Evolutionary conservation across 2,888 invertebrate species (phyloP), one percentile per base, ranked within the genome.

Genomic region (Hololepta plana): DNA sequence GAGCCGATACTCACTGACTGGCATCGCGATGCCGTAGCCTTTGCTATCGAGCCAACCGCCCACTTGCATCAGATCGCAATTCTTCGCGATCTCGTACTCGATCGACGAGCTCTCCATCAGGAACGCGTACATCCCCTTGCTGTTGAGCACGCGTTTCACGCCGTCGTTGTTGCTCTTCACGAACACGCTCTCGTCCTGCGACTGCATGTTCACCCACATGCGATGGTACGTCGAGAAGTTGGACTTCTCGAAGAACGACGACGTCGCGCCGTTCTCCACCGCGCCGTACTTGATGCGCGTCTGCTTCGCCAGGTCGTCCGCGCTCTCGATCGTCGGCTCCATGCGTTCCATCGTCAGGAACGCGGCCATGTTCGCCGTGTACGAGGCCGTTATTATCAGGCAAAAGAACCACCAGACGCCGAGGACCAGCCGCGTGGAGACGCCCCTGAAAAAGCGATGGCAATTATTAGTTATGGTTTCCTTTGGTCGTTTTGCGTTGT

Each of bases 241-340:
- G 2, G 91, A 87, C 23, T 24, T 33, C 35, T 73, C 72, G 47
- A 96, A 96, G 55, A 96, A 96, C 2, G 73, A 69, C 43, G 72
- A 70, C 0, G 95, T 95, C 3, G 93, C 82, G 9, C 95, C 96
- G 11, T 79, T 81, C 19, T 50, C 43, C n/a, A 91, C 59, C n/a
- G 80, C 77, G 3, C 96, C 96, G 51, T 91, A 96, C 54, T 91
- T 90, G 38, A 96, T 90, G 55, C 84, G 84, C n/a, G 73, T 84
- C 54, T 96, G 95, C 44, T 74, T 71, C 1, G 88, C 82, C 31
- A 96, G 63, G 54, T 93, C 93, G 45, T 93, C 91, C 1, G 82
- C 91, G 42, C 72, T 79, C 46, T 79, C 77, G 32, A 96, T 90
- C 2, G 87, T 81, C 20, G 76, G 75, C 32, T 81, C 84, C 75